These are phyloP conservation scores for Trachymyrmex septentrionalis DNA, from an alignment of 1,140 invertebrate genomes.

Conservation along the genomic window DNA sequence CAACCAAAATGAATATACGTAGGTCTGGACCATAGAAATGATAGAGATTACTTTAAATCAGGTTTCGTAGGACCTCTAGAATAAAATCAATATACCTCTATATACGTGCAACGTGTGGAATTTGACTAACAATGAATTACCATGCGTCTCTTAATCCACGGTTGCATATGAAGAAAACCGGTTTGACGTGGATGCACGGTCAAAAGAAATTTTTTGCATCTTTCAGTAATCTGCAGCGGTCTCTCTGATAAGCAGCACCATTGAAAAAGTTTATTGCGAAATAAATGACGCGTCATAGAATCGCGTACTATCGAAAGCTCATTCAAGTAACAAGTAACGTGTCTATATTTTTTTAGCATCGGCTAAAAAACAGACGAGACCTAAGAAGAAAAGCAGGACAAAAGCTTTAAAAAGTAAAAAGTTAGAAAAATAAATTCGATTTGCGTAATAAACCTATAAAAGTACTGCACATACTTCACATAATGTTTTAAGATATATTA, in stretches of 20 bases:
- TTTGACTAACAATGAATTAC: slow-evolving; percentile 49
- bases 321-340: neutral
- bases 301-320: neutral
- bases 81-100: neutral
- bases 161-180: neutral
- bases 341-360: neutral
- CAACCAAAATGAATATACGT: slow-evolving; percentile 3
- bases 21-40: neutral
- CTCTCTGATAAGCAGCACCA: slow-evolving; percentile 13
- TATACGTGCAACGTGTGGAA: slow-evolving; percentile 6
- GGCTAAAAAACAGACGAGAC: neutral
- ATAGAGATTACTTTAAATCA: slow-evolving; percentile 34
- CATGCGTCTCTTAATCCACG: neutral
- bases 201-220: slow-evolving; percentile 18
- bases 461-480: neutral
- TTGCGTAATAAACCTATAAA: neutral
- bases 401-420: slow-evolving; percentile 9
- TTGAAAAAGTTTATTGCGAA: slow-evolving; percentile 10
- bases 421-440: neutral
- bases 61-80: slow-evolving; percentile 16
- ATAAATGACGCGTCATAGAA: neutral
- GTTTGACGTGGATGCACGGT: neutral
- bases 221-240: neutral
- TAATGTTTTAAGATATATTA: neutral
- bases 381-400: neutral